Conservation (phyloP, 2,113 vertebrate genomes). For the Engystomops pustulosus region DNA sequence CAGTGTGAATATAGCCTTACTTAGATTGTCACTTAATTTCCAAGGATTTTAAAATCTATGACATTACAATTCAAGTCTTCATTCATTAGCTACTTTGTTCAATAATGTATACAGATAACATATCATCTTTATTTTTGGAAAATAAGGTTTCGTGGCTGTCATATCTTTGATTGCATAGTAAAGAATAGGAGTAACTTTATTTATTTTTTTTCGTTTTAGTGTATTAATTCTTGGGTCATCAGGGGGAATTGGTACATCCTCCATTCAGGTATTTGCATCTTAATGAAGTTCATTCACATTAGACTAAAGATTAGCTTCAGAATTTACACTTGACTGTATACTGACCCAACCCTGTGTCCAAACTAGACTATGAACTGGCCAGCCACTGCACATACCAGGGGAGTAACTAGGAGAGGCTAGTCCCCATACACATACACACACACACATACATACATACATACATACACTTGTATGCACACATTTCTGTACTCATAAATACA, state of each 20-base stretch:
- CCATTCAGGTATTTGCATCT: constrained; percentile 84
- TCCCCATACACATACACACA: too few relatives aligned
- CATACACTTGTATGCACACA: too few relatives aligned
- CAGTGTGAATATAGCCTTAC: too few relatives aligned
- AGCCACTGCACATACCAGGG: too few relatives aligned
- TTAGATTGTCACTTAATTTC: not conserved
- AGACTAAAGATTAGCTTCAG: too few relatives aligned
- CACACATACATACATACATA: too few relatives aligned
- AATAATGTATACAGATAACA: not conserved
- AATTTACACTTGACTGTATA: too few relatives aligned
- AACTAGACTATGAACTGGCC: too few relatives aligned
- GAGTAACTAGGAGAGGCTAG: too few relatives aligned
- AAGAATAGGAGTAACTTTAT: not conserved
- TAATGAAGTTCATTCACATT: not conserved
- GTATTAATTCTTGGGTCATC: constrained; percentile 91
- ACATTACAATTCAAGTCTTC: not conserved
- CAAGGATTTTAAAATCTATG: not conserved
- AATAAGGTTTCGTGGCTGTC: not conserved
- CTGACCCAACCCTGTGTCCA: too few relatives aligned
- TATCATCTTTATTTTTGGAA: not conserved
- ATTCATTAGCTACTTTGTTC: not conserved
- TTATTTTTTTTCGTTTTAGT: constrained; percentile 72
- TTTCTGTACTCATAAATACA: too few relatives aligned
- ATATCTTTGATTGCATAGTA: too few relatives aligned
- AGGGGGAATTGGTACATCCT: constrained; percentile 94